Evolutionary conservation across 2,113 vertebrate genomes (phyloP), one percentile per base, ranked within the genome.

Genomic region (Cebus imitator): DNA sequence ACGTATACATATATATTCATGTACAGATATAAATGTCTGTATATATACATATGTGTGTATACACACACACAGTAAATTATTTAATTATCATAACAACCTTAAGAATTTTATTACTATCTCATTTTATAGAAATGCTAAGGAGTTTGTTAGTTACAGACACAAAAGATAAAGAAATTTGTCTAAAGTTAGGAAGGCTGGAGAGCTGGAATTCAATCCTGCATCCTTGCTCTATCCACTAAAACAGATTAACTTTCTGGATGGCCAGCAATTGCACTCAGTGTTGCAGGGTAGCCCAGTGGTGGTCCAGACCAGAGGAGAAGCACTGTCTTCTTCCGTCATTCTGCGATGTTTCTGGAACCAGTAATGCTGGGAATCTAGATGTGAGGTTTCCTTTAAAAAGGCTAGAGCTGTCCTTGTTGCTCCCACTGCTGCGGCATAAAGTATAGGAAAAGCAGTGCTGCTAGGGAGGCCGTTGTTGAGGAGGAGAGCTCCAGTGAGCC

Each of bases 81-180:
- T 78, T 87, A 45, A 48, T 70, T 25, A 83, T 64, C 43, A 17
- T 52, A 90, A 30, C 70, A 90, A 55, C 9, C 20, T 11, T 78
- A 2, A 52, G 2, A 73, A 35, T 81, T 21, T 80, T 80, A 58
- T 35, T 66, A 16, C 52, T 16, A 68, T 8, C 17, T 40, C 40
- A 68, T 17, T 57, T 80, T 40, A 68, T 35, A 88, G 72, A 82
- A 45, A 81, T 76, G 66, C 58, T 83, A 70, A 94, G 83, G 57
- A 58, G 82, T 30, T 68, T 66, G 11, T 70, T 16, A 70, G 8
- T 55, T 70, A 37, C 27, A 52, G 73, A 11, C 35, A 58, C 27
- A 68, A 75, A 79, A 88, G 4, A 2, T 18, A 23, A 25, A 64
- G 9, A 21, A 66, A 43, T 21, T 40, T 90, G n/a, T 20, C 72